These are phyloP conservation scores for Gastrophryne carolinensis DNA, from an alignment of 2,797 vertebrate genomes.

Conservation along the genomic window DNA sequence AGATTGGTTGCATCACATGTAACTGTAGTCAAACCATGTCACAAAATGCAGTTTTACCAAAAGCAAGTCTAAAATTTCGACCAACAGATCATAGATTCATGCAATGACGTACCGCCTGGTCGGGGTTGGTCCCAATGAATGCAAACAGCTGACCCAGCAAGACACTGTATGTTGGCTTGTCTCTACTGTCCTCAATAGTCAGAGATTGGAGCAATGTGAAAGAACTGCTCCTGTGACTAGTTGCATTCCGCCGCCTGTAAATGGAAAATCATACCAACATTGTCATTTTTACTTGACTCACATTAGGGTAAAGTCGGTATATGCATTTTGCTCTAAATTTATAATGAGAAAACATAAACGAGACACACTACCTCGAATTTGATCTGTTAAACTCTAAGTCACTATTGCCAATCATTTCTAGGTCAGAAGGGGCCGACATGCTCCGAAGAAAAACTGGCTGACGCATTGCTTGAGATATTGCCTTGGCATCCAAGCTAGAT, in stretches of 20 bases:
- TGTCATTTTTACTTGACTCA: too few relatives aligned
- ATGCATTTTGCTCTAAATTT: too few relatives aligned
- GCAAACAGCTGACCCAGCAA: conserved; percentile 96
- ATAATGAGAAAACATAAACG: background rate
- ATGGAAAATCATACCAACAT: too few relatives aligned
- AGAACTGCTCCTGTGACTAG: conserved; percentile 93
- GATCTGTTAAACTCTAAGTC: conserved; percentile 92
- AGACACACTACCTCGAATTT: conserved; percentile 76
- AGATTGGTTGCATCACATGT: background rate
- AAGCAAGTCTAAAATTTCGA: too few relatives aligned
- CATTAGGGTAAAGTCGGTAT: too few relatives aligned
- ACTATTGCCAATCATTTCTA: conserved; percentile 97
- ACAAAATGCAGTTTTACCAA: too few relatives aligned
- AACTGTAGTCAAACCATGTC: background rate
- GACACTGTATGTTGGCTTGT: conserved; percentile 95
- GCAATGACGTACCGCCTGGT: conserved; percentile 84
- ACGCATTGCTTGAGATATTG: conserved; percentile 82
- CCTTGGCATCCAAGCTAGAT: conserved; percentile 89
- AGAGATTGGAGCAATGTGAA: conserved; percentile 95
- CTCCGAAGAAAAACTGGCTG: conserved; percentile 96
- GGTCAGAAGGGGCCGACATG: conserved; percentile 96
- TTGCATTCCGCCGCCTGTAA: conserved; percentile 83
- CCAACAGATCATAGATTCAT: too few relatives aligned
- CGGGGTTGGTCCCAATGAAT: conserved; percentile 94
- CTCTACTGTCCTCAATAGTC: conserved; percentile 86